These are phyloP conservation scores for Meiosimyza platycephala DNA, from an alignment of 2,888 invertebrate genomes.

Conservation along the genomic window DNA sequence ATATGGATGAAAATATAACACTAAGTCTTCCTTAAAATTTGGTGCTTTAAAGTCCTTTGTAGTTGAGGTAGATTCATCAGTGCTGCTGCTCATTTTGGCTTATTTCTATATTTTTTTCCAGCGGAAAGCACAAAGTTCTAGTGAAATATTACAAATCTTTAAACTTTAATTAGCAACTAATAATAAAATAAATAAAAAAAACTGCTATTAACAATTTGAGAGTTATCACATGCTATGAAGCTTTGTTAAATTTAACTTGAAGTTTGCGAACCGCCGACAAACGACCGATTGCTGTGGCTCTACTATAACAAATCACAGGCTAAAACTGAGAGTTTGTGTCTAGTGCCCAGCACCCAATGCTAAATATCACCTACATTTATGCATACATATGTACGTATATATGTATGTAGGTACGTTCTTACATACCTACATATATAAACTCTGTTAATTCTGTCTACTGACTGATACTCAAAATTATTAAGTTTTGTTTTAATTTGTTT, in stretches of 20 bases:
- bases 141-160: slow-evolving; percentile 10
- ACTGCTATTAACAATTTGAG: slow-evolving; percentile 13
- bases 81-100: slow-evolving; percentile 46
- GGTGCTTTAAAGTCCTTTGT: slow-evolving; percentile 59
- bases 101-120: background rate
- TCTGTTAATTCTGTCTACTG: no score
- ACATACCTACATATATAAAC: no score
- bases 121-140: no score
- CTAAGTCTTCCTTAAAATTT: slow-evolving; percentile 65
- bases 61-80: slow-evolving; percentile 19
- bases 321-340: background rate
- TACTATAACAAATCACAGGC: background rate
- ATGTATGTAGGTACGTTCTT: no score
- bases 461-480: no score
- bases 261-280: background rate
- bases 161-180: slow-evolving; percentile 20
- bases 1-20: slow-evolving; percentile 77
- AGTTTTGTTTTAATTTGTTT: no score
- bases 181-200: slow-evolving; percentile 3
- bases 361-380: no score
- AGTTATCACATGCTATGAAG: slow-evolving; percentile 40
- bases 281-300: slow-evolving; percentile 19
- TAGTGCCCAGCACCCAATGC: no score
- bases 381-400: no score
- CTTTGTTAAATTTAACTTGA: slow-evolving; percentile 10